Base-by-base conservation (phyloP, 2,113 vertebrate genomes). In the Cyphomyrus plagiostoma region DNA sequence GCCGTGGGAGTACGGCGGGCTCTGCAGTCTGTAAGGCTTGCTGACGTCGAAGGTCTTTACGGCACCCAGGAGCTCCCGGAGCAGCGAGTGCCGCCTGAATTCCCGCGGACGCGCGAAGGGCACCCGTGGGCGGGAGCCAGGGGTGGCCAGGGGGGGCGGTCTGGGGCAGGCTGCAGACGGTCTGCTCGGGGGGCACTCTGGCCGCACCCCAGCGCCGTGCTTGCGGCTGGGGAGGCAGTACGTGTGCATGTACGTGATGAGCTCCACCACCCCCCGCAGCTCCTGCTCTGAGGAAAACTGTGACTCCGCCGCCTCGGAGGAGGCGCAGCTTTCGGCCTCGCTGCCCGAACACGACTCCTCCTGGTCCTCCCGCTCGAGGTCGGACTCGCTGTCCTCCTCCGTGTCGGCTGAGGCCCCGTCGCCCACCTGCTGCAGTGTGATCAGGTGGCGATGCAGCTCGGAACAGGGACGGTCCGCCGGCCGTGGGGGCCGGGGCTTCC, bases 191-290 rank as follows among this genome's bases (percentile, higher is more conserved):
- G 91, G 26, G 88, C 91, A 93, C 86, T 95, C 94, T 0, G 94
- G 39, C 91, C 93, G 94, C 91, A 90, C 93, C 91, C 93, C 93
- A 89, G 93, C 91, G 13, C 91, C 90, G 89, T 98, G 95, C 93
- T 99, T 99, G 89, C 97, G 96, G 0, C 93, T 93, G 0, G 98
- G 98, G 94, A 99, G 96, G 92, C 98, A 99, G 95, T 99, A 99
- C 52, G 98, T 98, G 94, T 99, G 98, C 98, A 99, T 99, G 96
- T 99, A 99, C 8, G 95, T 97, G 93, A 99, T 99, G 88, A 99
- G 97, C 93, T 98, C 97, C 93, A 99, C 96, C 91, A 99, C 94
- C 0, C 97, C 97, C 87, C 90, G 95, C 91, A 97, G 94, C 92
- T 99, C 97, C 11, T 96, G 96, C 91, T 96, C 95, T 0, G 96